Evolutionary conservation across 2,797 vertebrate species (phyloP), one percentile per base, ranked within the genome.

Genomic region (Alectoris magna): DNA sequence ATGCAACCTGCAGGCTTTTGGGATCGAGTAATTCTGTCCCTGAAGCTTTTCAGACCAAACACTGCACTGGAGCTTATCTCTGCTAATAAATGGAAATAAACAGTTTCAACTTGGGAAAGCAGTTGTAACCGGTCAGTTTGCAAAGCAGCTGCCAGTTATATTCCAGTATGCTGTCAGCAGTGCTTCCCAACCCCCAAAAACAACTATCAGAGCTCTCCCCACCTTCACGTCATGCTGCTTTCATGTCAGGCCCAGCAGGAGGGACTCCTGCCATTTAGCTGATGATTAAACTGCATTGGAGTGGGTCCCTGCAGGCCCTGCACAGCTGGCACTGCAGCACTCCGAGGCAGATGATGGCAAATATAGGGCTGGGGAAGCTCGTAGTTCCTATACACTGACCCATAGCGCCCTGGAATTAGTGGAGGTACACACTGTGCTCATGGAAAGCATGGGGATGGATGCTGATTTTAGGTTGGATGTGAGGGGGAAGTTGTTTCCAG

Each of bases 1-100:
- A 31, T 0, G 0, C 34, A 76, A 44, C 14, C 15, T 29, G 36
- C 5, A 1, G 1, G 14, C 6, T 59, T 80, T 29, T 6, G 63
- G 7, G 56, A 56, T 16, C 1, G 1, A 34, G 62, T 0, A 0
- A 34, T 48, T 41, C 39, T 51, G 34, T 4, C 84, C 56, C 46
- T 48, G 10, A n/a, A 63, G 56, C 18, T 67, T 58, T 72, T 8
- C 55, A 66, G 24, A 75, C 60, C 85, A 12, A 94, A 63, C 62
- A 21, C 38, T 6, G 13, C 19, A 44, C 59, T 38, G 24, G 21
- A 79, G 34, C 0, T 18, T 27, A 58, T 19, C 66, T 46, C 60
- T 14, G 63, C 81, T 82, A 79, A 72, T 38, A 73, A 76, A 85
- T 5, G 15, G 26, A 75, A 91, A 80, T 21, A 84, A 91, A 67